These are phyloP conservation scores for Xenops minutus DNA, from an alignment of 2,797 vertebrate genomes.

Conservation along the genomic window DNA sequence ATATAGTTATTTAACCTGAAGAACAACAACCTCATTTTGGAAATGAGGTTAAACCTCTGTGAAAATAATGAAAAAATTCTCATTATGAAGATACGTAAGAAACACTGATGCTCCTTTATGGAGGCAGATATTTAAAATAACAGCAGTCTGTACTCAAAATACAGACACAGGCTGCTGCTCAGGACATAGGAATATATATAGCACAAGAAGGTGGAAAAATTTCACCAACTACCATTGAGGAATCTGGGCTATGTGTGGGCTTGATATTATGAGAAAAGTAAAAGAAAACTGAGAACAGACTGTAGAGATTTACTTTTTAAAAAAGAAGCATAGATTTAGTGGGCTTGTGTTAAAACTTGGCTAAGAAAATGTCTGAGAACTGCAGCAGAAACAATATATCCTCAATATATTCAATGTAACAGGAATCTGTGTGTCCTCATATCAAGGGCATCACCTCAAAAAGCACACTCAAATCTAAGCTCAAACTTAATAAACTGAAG, in stretches of 20 bases:
- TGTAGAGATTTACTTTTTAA: background rate
- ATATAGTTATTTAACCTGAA: background rate
- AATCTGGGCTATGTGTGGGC: conserved; percentile 22
- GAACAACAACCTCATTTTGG: background rate
- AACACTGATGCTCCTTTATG: background rate
- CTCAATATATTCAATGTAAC: background rate
- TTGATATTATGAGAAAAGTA: conserved; percentile 22
- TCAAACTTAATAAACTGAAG: background rate
- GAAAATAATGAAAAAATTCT: conserved; percentile 9
- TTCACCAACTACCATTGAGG: conserved; percentile 17
- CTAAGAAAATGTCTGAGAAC: background rate
- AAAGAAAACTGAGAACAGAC: conserved; percentile 14
- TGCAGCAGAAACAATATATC: background rate
- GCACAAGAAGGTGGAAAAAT: background rate
- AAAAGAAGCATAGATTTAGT: background rate
- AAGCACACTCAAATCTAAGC: background rate
- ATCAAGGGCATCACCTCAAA: background rate
- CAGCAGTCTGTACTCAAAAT: background rate
- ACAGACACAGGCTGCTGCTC: background rate
- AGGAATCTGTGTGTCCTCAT: background rate
- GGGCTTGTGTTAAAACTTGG: background rate
- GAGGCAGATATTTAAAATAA: conserved; percentile 15
- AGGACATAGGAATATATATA: conserved; percentile 13
- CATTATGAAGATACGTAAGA: background rate
- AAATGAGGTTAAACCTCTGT: conserved; percentile 19